Evolutionary conservation across 2,797 vertebrate species (phyloP), one percentile per base, ranked within the genome.

Genomic region (Protosalanx chinensis): DNA sequence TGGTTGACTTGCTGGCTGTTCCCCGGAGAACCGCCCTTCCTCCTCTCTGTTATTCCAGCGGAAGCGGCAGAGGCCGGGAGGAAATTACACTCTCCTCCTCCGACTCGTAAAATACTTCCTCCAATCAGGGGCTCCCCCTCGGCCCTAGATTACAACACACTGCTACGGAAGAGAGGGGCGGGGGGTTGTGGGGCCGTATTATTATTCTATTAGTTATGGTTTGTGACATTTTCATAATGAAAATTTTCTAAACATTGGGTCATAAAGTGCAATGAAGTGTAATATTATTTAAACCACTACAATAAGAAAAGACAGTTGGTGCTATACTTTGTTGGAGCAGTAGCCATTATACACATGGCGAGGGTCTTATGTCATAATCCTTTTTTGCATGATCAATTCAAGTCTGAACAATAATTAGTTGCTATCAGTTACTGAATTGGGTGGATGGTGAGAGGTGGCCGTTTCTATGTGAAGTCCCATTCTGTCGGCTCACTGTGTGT

Each of bases 11-110:
- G 81, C 79, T 85, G 85, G 86, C 72, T 75, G 79, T 79, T 88
- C 77, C 79, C 79, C 59, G 86, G 92, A 92, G 93, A 92, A 88
- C 89, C 83, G 84, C 85, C 88, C 90, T 93, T 93, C 88, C 91
- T 91, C 88, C 86, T 41, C 88, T 82, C 85, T 90, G 91, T 93
- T 89, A 84, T 90, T 93, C 87, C 87, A 92, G 88, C 88, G 85
- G 88, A 93, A 89, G 86, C 87, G 76, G 90, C 64, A 90, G 89
- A 93, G 90, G 85, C 88, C 64, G 87, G 88, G 91, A 93, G 93
- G 94, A 94, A 94, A 94, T 94, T 86, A 88, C 92, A 90, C 88
- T 85, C 92, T 88, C 90, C 91, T 92, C 89, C 91, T 93, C 88
- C 79, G 85, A 91, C 91, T 93, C 84, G 84, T 93, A 93, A 93